These are phyloP conservation scores for Numenius arquata DNA, from an alignment of 2,113 vertebrate species.

Conservation along the genomic window DNA sequence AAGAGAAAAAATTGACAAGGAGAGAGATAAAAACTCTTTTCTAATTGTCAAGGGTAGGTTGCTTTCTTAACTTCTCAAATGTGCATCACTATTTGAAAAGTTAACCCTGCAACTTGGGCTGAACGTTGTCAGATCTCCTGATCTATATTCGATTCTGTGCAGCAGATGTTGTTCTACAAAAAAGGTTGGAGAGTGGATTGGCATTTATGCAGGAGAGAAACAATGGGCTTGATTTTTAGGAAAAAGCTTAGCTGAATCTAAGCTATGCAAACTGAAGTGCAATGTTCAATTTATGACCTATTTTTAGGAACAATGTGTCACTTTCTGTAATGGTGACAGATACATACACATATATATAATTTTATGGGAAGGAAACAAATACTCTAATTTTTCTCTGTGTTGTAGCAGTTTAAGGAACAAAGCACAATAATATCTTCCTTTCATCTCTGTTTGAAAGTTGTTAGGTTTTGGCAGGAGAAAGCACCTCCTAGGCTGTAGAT, in stretches of 20 bases:
- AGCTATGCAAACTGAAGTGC: neutral
- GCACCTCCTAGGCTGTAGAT: neutral
- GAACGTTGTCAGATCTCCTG: neutral
- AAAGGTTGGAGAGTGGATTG: neutral
- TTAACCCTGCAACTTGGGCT: neutral
- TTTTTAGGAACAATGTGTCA: constrained; percentile 15
- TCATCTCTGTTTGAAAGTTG: neutral
- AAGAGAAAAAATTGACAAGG: neutral
- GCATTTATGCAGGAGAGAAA: constrained; percentile 2
- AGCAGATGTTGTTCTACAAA: neutral
- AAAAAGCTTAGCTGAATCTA: neutral
- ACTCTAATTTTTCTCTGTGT: neutral
- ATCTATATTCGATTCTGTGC: neutral
- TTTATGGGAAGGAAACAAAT: constrained; percentile 11
- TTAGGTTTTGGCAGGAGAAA: neutral
- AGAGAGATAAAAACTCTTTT: neutral
- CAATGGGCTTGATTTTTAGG: constrained; percentile 2
- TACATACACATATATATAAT: neutral
- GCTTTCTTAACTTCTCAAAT: neutral
- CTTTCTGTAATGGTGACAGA: neutral
- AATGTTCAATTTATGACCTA: neutral
- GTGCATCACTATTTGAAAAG: neutral
- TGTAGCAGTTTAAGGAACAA: neutral
- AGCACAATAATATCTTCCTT: neutral
- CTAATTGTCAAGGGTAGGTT: neutral